Evolutionary conservation across 2,888 invertebrate genomes (phyloP), one percentile per base, ranked within the genome.

Genomic region (Oithona nana): DNA sequence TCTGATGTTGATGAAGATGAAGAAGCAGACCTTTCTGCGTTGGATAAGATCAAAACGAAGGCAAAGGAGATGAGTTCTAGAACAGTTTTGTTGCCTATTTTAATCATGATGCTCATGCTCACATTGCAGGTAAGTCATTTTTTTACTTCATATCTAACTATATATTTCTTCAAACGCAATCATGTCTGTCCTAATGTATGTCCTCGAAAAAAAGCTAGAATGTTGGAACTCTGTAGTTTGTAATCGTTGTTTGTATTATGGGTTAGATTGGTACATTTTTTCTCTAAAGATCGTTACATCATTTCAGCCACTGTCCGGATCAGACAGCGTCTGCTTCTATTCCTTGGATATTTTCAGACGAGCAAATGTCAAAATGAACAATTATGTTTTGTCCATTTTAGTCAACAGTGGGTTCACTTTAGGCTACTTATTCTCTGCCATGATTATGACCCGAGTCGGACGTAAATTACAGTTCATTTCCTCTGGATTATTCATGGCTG

Each of bases 371-470:
- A 16, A 20, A 3, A 54, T 54, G 24, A 54, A 54, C 54, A 20
- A 20, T 3, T 26, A 54, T 26, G 16, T 54, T 16, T 26, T 54
- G 3, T 54, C 54, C 3, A 24, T 20, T 26, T 54, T 54, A 26
- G 54, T 54, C 24, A 20, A 54, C 20, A 26, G 54, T 22, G 54
- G 54, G 16, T 54, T 54, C 54, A 54, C 54, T 26, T 54, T 54
- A 11, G 54, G 54, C 24, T 54, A 54, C 26, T 16, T 54, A 26
- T 16, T 54, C 2, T 54, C 54, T 2, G 26, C 54, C 20, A 16
- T 26, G 11, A 24, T 54, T 13, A 20, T 54, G 24, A 16, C 54
- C 2, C 22, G 26, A 54, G 26, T 54, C 26, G 24, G 24, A 20
- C 20, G 54, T 24, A 20, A 26, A 24, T 20, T 20, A 22, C 50